phyloP scores from a whole-genome alignment of 2,797 vertebrate genomes.

The Pachyuromys duprasi region DNA sequence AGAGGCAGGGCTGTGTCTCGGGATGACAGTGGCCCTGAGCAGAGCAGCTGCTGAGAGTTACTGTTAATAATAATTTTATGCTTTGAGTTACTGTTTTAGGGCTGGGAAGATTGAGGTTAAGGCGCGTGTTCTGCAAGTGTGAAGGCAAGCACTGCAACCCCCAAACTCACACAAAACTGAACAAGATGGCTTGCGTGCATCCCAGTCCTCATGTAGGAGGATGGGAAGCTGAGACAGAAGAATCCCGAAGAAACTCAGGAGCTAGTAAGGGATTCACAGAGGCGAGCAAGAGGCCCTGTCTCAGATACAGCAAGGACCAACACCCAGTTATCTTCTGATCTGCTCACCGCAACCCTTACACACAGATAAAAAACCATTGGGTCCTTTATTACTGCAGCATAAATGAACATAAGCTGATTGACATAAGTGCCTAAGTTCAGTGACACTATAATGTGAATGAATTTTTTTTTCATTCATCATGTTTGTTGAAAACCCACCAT shows the following conservation, averaged over 20 bases:
- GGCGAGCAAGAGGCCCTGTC: background rate
- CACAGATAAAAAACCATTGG: background rate
- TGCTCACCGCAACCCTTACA: background rate
- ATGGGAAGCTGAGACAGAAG: background rate
- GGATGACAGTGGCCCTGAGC: background rate
- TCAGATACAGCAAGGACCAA: background rate
- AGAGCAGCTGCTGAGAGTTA: background rate
- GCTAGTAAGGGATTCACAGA: background rate
- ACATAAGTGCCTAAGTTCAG: background rate
- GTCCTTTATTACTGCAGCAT: constrained; percentile 24
- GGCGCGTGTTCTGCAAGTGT: background rate
- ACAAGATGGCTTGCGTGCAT: background rate
- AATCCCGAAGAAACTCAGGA: background rate
- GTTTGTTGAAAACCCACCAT: background rate
- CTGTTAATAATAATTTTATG: background rate
- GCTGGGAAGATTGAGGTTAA: background rate
- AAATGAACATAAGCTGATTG: background rate
- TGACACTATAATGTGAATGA: background rate
- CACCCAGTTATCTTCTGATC: background rate
- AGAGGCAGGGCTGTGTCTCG: background rate
- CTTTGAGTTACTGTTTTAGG: background rate
- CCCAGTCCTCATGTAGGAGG: background rate
- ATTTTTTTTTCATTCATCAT: background rate
- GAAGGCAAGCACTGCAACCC: background rate
- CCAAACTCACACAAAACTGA: background rate